Evolutionary conservation across 2,797 vertebrate genomes (phyloP), one percentile per base, ranked within the genome.

Genomic region (Molossus molossus): DNA sequence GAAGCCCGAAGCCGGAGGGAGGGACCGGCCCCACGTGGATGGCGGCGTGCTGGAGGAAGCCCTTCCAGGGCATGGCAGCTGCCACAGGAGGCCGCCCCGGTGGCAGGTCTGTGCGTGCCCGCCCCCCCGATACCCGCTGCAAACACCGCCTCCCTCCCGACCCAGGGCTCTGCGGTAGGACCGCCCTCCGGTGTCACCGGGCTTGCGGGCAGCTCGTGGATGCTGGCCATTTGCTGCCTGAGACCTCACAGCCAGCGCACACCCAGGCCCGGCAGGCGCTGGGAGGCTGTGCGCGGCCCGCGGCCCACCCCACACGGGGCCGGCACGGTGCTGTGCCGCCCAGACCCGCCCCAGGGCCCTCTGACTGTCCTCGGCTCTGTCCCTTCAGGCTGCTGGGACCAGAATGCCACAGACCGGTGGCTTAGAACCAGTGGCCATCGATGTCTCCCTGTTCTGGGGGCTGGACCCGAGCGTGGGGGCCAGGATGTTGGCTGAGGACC

Each of bases 281-380:
- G 20, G 55, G 48, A 20, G 12, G 20, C 40, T 4, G 1, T 17
- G 58, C n/a, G 13, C 15, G 45, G 58, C 11, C 37, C 14, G 1
- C 10, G 8, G n/a, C 5, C 6, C 20, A 50, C 9, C 20, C 45
- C 29, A 33, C 18, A 29, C 13, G n/a, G 3, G 12, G 50, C 40
- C 7, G 13, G 53, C 0, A 0, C 3, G 11, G 48, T 2, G n/a
- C 45, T 50, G 40, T 27, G 58, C 5, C 1, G 0, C 25, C 23
- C 17, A 12, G 72, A 23, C 3, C 20, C 2, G 21, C 60, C 29
- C 13, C 6, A 15, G 53, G 33, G 48, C 48, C 50, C 50, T 53
- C 50, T 53, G 10, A 53, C 50, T 3, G 12, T 7, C 50, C 9
- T 53, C 12, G 55, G 40, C 40, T 79, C 50, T 9, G 73, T 50